These are phyloP conservation scores for Ophioderma brevispina DNA, from an alignment of 35 echinoderm and acorn worm species.

Conservation along the genomic window DNA sequence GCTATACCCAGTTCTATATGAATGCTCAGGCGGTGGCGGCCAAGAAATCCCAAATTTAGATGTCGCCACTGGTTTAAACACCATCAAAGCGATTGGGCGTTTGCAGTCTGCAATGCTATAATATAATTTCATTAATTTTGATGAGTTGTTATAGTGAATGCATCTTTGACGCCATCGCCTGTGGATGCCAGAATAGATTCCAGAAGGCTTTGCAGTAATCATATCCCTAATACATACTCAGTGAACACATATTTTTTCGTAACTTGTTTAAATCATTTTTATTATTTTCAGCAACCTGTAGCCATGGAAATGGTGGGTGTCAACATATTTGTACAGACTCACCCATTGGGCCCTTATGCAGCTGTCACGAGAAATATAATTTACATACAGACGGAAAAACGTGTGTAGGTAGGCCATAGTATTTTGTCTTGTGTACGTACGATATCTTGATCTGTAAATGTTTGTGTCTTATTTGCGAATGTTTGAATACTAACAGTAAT, in stretches of 20 bases:
- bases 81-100: background rate
- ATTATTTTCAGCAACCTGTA: constrained; percentile 69
- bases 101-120: too few species aligned
- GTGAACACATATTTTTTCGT: too few species aligned
- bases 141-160: too few species aligned
- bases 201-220: too few species aligned
- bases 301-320: constrained; percentile 88
- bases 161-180: too few species aligned
- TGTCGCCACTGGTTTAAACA: background rate
- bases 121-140: too few species aligned
- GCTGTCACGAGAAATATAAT: constrained; percentile 88
- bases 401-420: constrained; percentile 88
- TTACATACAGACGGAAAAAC: constrained; percentile 92
- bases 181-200: too few species aligned
- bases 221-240: too few species aligned
- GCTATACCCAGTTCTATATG: background rate
- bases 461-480: too few species aligned
- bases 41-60: background rate
- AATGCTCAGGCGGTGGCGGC: background rate
- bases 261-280: too few species aligned
- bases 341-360: constrained; percentile 80
- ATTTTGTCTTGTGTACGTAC: background rate
- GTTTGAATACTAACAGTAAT: too few species aligned
- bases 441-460: too few species aligned
- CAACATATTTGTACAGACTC: constrained; percentile 86